phyloP scores from a whole-genome alignment of 30 jellyfish, hydroid and myxozoan genomes.

The Mastigias papua region DNA sequence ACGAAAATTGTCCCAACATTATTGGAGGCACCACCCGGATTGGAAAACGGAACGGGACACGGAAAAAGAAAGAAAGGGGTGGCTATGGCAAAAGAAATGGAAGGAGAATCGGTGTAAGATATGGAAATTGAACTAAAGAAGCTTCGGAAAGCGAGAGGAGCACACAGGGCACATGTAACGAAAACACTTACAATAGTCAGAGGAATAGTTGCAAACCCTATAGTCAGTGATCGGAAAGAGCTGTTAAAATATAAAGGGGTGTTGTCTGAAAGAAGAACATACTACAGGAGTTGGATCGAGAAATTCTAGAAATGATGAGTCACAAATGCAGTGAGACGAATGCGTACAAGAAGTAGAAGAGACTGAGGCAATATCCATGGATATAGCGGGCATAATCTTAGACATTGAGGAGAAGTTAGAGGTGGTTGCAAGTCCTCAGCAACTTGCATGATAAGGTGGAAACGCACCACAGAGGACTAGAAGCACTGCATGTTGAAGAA shows the following conservation, averaged over 20 bases:
- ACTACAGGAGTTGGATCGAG: background rate
- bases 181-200: slow-evolving; percentile 1
- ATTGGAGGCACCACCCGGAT: slow-evolving; percentile 40
- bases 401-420: slow-evolving; percentile 12
- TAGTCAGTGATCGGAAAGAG: background rate
- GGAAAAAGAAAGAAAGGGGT: slow-evolving; percentile 10
- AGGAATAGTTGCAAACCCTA: background rate
- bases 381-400: background rate
- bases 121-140: background rate
- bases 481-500: background rate
- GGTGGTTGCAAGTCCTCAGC: background rate
- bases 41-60: slow-evolving; percentile 7
- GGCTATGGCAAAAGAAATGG: too few relatives aligned
- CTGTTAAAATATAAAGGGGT: slow-evolving; percentile 7
- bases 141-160: slow-evolving; percentile 27
- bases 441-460: background rate
- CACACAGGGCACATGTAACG: slow-evolving; percentile 22
- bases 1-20: slow-evolving; percentile 13
- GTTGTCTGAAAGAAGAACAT: background rate
- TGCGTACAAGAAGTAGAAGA: slow-evolving; percentile 11
- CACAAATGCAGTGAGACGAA: slow-evolving; percentile 5
- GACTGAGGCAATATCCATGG: background rate
- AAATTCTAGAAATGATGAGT: slow-evolving; percentile 2
- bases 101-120: background rate
- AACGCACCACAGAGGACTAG: background rate